A percentile compares a stretch with the other conserved stretches of the same genome.
These are phyloP conservation scores for Melieria picta DNA, from an alignment of 2,888 invertebrate genomes.

Conservation along the genomic window DNA sequence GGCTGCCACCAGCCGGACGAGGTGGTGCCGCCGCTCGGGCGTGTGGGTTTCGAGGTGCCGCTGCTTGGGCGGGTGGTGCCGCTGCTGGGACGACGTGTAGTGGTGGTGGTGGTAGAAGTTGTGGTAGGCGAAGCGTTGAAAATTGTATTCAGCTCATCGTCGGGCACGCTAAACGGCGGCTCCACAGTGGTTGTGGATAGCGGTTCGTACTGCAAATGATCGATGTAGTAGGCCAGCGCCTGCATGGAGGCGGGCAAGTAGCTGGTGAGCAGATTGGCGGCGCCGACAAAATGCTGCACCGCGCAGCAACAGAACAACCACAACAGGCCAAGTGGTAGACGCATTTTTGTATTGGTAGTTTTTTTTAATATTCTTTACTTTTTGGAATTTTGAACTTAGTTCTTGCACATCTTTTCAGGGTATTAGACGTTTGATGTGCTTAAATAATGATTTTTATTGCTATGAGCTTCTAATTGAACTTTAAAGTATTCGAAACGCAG, in stretches of 20 bases:
- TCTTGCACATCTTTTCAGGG: too few relatives aligned
- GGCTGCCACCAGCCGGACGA: constrained; percentile 54
- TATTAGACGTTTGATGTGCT: too few relatives aligned
- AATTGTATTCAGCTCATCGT: constrained; percentile 34
- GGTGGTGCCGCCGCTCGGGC: constrained; percentile 23
- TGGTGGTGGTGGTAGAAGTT: constrained; percentile 28
- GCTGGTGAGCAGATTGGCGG: constrained; percentile 56
- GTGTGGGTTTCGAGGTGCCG: constrained; percentile 24
- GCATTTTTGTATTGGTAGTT: too few relatives aligned
- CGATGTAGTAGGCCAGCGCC: constrained; percentile 65
- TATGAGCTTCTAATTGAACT: too few relatives aligned
- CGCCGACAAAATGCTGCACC: not conserved
- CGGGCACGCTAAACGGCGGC: constrained; percentile 59
- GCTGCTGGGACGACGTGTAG: constrained; percentile 6
- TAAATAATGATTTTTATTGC: too few relatives aligned
- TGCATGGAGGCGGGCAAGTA: constrained; percentile 66
- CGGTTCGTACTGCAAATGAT: constrained; percentile 64
- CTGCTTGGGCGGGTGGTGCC: constrained; percentile 20
- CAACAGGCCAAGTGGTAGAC: too few relatives aligned
- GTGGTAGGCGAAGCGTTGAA: constrained; percentile 37
- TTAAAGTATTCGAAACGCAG: too few relatives aligned
- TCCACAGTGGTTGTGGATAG: constrained; percentile 61
- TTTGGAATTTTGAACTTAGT: too few relatives aligned
- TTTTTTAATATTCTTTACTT: too few relatives aligned
- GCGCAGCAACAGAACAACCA: too few relatives aligned